Percentiles rank a stretch among this genome's conserved stretches.
phyloP scores from a whole-genome alignment of 1,140 invertebrate species.

The Andrena cerasifolii region DNA sequence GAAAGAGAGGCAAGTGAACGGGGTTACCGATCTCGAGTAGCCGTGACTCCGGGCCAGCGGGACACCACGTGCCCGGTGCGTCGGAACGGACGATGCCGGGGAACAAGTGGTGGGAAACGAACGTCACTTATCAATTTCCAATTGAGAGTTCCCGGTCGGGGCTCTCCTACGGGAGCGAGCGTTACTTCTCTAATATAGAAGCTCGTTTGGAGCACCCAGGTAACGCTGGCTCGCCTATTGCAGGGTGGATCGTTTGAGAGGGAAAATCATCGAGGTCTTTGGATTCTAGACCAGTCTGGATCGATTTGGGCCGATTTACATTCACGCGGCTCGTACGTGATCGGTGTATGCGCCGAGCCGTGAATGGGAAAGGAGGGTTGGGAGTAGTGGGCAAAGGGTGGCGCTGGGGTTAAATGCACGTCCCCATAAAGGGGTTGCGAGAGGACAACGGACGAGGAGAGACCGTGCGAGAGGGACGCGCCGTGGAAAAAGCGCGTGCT shows the following conservation, averaged over 20 bases:
- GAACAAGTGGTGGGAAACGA: no score
- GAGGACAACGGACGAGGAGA: conserved; percentile 57
- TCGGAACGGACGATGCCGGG: no score
- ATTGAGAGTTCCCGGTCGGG: not conserved
- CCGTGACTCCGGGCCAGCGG: conserved; percentile 56
- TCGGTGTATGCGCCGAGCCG: conserved; percentile 55
- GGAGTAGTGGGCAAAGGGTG: conserved; percentile 31
- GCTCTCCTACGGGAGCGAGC: no score
- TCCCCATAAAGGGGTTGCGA: conserved; percentile 61
- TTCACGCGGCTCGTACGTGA: conserved; percentile 47
- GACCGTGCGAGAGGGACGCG: conserved; percentile 47
- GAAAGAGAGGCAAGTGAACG: conserved; percentile 16
- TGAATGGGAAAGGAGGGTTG: conserved; percentile 57
- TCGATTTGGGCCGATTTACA: conserved; percentile 56
- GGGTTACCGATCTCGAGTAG: conserved; percentile 59
- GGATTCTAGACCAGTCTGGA: conserved; percentile 30
- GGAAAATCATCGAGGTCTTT: conserved; percentile 10
- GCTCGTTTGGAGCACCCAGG: no score
- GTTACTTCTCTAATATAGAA: no score
- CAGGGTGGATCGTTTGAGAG: not conserved
- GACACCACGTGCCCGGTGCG: conserved; percentile 48
- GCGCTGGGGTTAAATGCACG: conserved; percentile 62
- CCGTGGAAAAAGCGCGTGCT: conserved; percentile 34
- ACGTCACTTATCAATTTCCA: not conserved
- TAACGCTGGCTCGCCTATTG: not conserved